Base-by-base conservation (phyloP, 2,797 vertebrate species). In the Bradypodion pumilum region DNA sequence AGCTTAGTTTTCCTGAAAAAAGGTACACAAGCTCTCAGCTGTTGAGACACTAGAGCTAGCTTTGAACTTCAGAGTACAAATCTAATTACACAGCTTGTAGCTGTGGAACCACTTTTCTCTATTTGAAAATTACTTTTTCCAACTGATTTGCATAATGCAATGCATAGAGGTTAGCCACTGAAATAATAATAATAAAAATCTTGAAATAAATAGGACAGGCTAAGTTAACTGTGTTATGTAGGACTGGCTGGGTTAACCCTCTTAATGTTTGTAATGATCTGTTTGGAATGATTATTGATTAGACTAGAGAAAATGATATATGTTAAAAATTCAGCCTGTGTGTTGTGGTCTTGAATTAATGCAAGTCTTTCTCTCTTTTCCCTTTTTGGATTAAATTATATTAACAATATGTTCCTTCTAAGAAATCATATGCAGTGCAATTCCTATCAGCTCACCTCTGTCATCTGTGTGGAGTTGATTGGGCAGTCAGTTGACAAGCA, bases 81-180 rank as follows among this genome's bases (percentile, higher is more conserved):
- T 95, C 94, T 95, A 94, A 95, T 96, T 95, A 95, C 92, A 90
- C 92, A 95, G 91, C 90, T 92, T 94, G 91, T 93, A 93, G 92
- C 94, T 93, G 91, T 84, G 82, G 90, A 94, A 92, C 91, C 10
- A 7, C 86, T 94, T 91, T 91, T 93, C 81, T 94, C 89, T 92
- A 72, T 89, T 95, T 90, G 89, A 91, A n/a, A 94, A 95, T 95
- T 92, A 91, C 91, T 93, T 94, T 94, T 89, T 29, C 85, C 91
- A 87, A 90, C 91, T 91, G 93, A 95, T 95, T 95, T 96, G 93
- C 93, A 95, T 97, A 95, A 95, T 94, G 88, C 94, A 92, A 93
- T 93, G 88, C 92, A 74, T 88, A 84, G 90, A 94, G 91, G 94
- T 93, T 95, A 89, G 80, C 87, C 63, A 86, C 80, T 89, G 91